A percentile compares a stretch with the other conserved stretches of the same genome.
phyloP scores from a whole-genome alignment of 2,797 vertebrate genomes.

The Varecia variegata region DNA sequence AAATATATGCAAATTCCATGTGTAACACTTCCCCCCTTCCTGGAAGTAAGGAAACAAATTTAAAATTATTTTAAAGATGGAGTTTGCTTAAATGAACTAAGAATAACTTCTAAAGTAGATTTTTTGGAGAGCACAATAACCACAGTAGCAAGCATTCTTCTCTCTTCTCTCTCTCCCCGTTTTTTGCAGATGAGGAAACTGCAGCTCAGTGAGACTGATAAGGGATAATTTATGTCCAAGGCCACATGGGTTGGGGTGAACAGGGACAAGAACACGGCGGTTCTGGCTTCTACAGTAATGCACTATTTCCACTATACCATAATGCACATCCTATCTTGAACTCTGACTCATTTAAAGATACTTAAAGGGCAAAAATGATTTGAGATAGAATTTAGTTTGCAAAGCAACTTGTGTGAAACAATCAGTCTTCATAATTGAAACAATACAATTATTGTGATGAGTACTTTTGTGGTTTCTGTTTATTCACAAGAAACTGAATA shows the following conservation, averaged over 20 bases:
- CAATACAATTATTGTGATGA: neutral
- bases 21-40: neutral
- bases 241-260: fast-evolving
- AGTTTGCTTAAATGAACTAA: neutral
- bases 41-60: neutral
- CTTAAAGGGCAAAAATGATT: neutral
- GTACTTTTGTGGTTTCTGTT: neutral
- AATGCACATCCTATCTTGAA: neutral
- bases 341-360: neutral
- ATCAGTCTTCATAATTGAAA: neutral
- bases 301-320: fast-evolving
- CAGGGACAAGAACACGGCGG: neutral
- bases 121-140: neutral
- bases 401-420: neutral
- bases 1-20: neutral
- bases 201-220: too few relatives aligned
- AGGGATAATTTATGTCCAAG: neutral
- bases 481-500: neutral
- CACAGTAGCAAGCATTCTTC: neutral
- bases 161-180: too few relatives aligned
- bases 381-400: neutral
- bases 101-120: neutral
- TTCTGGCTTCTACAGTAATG: neutral
- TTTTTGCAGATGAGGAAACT: neutral
- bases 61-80: neutral